Base-by-base conservation (phyloP, 2,797 vertebrate species). In the Mormyrops attenuatus region DNA sequence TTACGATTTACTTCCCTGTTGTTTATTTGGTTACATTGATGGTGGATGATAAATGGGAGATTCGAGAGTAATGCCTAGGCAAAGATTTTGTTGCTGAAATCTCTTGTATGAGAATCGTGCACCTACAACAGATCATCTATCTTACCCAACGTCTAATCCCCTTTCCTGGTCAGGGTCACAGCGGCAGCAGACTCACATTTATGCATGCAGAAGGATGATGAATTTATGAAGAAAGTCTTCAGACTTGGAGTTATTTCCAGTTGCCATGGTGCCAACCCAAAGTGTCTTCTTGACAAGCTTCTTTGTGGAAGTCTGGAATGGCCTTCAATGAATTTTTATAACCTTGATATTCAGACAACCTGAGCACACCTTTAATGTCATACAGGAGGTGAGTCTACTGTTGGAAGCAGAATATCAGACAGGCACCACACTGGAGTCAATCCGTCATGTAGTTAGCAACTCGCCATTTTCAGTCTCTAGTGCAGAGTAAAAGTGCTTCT, bases 251-350 rank as follows among this genome's bases (percentile, higher is more conserved):
- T 41, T 44, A 22, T 82, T 82, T 82, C 77, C 38, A n/a, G 41
- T 47, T 47, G 15, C 77, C 77, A 44, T 82, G 77, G 77, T 44
- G 7, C 77, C 69, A 73, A 73, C 13, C 69, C 13, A 47, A 82
- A 82, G 38, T 82, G 77, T 47, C 77, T 80, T 44, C 17, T n/a
- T 44, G 77, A 82, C 41, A 22, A 82, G 77, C 17, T 47, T 47
- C 77, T 47, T 82, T 44, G 41, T 44, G 41, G 41, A 82, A 82
- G 38, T 82, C 17, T 47, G 38, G 38, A n/a, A 82, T 82, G 41
- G 77, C 77, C 77, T 82, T 82, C 77, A 47, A 15, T n/a, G 38
- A 41, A 82, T 82, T 82, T 82, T n/a, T 82, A 47, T 82, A 82
- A 47, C 41, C 41, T 82, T 82, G 77, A 47, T 82, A n/a, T 82